A percentile compares a stretch with the other conserved stretches of the same genome.
Conservation (phyloP, 2,797 vertebrate species). For the Macropus fuliginosus region DNA sequence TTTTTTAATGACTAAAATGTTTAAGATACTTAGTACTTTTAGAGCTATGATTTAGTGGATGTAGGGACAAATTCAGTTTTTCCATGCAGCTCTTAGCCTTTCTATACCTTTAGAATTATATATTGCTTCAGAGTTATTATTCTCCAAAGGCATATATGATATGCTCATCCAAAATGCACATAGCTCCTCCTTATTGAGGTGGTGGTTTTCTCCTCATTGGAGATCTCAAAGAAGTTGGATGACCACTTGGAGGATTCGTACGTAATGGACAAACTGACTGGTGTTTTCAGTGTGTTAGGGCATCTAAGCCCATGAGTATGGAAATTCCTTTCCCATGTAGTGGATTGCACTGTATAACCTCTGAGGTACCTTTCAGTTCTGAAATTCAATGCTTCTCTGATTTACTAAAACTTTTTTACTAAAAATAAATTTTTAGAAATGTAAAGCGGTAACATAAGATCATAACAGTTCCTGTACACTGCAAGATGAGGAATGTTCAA, state of each 20-base stretch:
- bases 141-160: neutral
- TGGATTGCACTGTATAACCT: neutral
- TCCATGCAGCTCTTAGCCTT: neutral
- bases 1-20: neutral
- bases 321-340: neutral
- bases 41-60: neutral
- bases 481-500: neutral
- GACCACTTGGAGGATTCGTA: neutral
- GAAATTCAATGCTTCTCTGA: neutral
- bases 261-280: neutral
- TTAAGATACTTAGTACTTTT: neutral
- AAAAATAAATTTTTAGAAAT: neutral
- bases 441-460: neutral
- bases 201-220: neutral
- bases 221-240: neutral
- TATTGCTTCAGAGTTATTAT: neutral
- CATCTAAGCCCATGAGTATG: neutral
- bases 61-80: neutral
- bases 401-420: neutral
- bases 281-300: neutral
- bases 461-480: neutral
- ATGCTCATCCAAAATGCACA: neutral
- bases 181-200: neutral
- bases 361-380: neutral
- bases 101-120: neutral